Conservation (phyloP, 2,888 invertebrate species). For the Plusia festucae region DNA sequence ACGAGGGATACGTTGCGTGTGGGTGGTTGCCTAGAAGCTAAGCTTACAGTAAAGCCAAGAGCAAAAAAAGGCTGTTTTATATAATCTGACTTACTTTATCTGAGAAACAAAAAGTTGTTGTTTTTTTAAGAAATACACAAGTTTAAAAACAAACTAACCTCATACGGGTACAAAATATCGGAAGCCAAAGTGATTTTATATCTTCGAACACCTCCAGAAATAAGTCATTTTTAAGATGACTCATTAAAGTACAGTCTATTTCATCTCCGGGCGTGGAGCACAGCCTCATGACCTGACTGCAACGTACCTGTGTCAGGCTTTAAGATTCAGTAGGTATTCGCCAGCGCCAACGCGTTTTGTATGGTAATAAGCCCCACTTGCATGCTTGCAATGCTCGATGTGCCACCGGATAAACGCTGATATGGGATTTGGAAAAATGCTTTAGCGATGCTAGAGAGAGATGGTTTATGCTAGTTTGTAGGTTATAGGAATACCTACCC, state of each 20-base stretch:
- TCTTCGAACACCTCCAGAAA: not conserved
- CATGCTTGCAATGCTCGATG: constrained; percentile 13
- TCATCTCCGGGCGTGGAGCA: constrained; percentile 14
- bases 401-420: constrained; percentile 21
- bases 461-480: not conserved
- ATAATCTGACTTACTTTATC: no score
- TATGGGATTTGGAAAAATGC: constrained; percentile 13
- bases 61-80: no score
- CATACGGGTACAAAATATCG: no score
- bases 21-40: not conserved
- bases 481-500: not conserved
- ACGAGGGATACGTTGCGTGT: not conserved
- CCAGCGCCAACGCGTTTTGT: constrained; percentile 43
- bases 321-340: constrained; percentile 21
- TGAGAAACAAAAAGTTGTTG: no score
- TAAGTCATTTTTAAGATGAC: no score
- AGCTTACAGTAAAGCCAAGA: no score
- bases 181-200: not conserved
- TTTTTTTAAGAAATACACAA: no score
- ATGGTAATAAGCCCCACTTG: constrained; percentile 49
- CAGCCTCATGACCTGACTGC: constrained; percentile 27
- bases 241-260: not conserved
- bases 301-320: constrained; percentile 21
- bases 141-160: no score
- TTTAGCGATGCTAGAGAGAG: not conserved